These are phyloP conservation scores for Prionchulus punctatus DNA, from an alignment of 2,888 invertebrate genomes.

Conservation along the genomic window DNA sequence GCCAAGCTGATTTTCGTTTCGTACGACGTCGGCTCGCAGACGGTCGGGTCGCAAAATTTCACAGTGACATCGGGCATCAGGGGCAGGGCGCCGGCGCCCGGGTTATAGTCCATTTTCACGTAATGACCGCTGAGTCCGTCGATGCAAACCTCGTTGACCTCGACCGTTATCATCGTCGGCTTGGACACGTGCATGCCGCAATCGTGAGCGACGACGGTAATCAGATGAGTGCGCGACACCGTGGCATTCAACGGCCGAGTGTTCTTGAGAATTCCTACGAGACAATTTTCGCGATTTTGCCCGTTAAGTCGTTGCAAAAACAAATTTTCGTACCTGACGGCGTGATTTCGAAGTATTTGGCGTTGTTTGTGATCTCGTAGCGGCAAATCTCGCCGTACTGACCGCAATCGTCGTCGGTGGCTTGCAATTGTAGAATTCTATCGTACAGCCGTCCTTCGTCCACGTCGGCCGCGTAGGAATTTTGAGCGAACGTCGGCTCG, in stretches of 20 bases:
- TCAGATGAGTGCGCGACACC: slow-evolving; percentile 79
- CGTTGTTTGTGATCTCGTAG: slow-evolving; percentile 65
- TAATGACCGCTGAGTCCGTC: neutral
- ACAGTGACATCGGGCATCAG: slow-evolving; percentile 52
- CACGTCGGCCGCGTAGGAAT: slow-evolving; percentile 70
- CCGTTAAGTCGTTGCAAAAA: neutral
- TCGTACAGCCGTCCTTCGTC: slow-evolving; percentile 72
- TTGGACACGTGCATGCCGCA: slow-evolving; percentile 87
- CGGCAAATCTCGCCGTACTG: slow-evolving; percentile 90
- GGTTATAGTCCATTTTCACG: slow-evolving; percentile 59
- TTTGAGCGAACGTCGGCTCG: slow-evolving; percentile 73
- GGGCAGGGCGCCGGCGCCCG: slow-evolving; percentile 59
- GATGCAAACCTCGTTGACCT: slow-evolving; percentile 49
- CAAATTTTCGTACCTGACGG: neutral
- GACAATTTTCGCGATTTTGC: neutral
- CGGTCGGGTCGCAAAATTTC: slow-evolving; percentile 29
- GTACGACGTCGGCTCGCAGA: slow-evolving; percentile 34
- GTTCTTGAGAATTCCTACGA: slow-evolving; percentile 63
- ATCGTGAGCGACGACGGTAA: slow-evolving; percentile 89
- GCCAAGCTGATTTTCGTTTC: slow-evolving; percentile 25
- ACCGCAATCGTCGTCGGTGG: slow-evolving; percentile 84
- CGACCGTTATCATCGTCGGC: slow-evolving; percentile 88
- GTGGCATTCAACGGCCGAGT: slow-evolving; percentile 82
- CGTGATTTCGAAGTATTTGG: neutral
- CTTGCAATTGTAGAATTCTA: slow-evolving; percentile 74